These are phyloP conservation scores for Microctonus aethiopoides DNA, from an alignment of 2,888 invertebrate species.

Conservation along the genomic window DNA sequence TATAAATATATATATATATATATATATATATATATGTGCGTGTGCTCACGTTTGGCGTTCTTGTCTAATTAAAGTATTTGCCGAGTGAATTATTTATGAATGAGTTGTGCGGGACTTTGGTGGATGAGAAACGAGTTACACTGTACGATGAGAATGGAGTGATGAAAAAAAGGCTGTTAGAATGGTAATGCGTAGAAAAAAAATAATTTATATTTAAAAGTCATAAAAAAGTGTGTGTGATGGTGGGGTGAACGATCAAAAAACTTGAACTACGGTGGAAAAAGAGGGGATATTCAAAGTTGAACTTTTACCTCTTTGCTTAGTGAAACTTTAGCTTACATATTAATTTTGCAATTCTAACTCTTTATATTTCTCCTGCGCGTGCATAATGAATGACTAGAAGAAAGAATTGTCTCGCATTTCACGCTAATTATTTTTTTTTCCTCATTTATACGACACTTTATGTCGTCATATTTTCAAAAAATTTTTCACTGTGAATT, in stretches of 20 bases:
- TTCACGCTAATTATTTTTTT: slow-evolving; percentile 6
- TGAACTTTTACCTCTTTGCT: slow-evolving; percentile 15
- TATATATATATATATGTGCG: background rate
- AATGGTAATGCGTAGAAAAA: slow-evolving; percentile 23
- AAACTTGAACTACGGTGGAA: slow-evolving; percentile 33
- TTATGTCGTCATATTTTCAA: background rate
- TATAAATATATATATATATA: slow-evolving; percentile 5
- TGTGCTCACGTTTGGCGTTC: slow-evolving; percentile 9
- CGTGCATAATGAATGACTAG: background rate
- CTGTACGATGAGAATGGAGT: slow-evolving; percentile 4
- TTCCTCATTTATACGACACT: background rate
- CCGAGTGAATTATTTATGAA: slow-evolving; percentile 56
- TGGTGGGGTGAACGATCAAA: slow-evolving; percentile 19
- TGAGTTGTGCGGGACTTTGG: slow-evolving; percentile 30
- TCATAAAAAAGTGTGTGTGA: background rate
- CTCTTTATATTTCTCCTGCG: slow-evolving; percentile 34
- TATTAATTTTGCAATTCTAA: slow-evolving; percentile 60
- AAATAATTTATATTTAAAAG: slow-evolving; percentile 18
- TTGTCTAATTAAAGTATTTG: slow-evolving; percentile 57
- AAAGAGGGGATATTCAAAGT: slow-evolving; percentile 23
- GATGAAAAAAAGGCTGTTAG: background rate
- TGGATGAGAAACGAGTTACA: slow-evolving; percentile 19
- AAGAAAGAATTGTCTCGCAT: background rate
- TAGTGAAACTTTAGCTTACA: slow-evolving; percentile 49
- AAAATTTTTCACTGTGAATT: background rate